phyloP scores from a whole-genome alignment of 2,888 invertebrate species.

The Andrena flavipes region DNA sequence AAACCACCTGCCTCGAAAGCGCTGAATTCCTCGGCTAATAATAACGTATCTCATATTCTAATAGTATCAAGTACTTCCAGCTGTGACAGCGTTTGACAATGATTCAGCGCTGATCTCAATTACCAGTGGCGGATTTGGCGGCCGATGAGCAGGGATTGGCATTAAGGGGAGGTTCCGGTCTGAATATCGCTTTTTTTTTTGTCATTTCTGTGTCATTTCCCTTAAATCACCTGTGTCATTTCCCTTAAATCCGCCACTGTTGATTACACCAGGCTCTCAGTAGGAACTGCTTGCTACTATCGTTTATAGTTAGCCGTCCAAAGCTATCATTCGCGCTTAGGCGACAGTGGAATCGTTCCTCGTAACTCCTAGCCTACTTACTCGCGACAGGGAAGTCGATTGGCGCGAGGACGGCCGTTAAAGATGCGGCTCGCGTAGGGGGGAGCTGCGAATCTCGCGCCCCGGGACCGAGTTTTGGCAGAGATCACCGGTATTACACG shows the following conservation, averaged over 20 bases:
- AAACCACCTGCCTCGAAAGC: not conserved
- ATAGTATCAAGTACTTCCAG: not conserved
- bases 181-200: no score
- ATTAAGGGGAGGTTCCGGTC: no score
- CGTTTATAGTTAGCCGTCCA: not conserved
- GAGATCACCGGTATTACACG: conserved; percentile 51
- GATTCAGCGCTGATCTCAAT: no score
- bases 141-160: no score
- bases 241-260: no score
- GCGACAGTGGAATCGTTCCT: not conserved
- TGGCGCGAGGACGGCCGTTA: not conserved
- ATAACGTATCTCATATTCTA: not conserved
- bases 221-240: no score
- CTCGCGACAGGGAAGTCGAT: not conserved
- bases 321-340: not conserved
- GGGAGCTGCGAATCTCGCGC: conserved; percentile 12
- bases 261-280: not conserved
- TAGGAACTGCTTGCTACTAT: not conserved
- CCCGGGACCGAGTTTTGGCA: conserved; percentile 63
- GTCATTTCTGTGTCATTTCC: no score
- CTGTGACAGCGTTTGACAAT: no score
- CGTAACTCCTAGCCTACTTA: conserved; percentile 8
- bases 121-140: no score
- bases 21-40: not conserved
- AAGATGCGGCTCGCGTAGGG: not conserved